phyloP scores from a whole-genome alignment of 2,113 vertebrate species.

The Spizaetus ornatus region DNA sequence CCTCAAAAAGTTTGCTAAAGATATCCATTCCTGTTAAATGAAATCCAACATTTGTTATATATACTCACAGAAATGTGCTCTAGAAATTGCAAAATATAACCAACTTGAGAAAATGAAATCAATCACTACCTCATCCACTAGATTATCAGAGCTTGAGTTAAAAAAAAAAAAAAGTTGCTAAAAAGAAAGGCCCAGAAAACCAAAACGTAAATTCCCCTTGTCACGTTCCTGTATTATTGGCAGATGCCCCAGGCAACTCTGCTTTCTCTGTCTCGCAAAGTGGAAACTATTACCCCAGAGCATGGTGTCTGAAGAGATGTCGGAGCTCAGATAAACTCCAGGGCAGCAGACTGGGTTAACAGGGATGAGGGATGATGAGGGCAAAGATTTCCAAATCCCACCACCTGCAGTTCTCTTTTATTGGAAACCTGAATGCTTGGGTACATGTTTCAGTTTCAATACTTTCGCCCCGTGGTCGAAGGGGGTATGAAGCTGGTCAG shows the following conservation, averaged over 20 bases:
- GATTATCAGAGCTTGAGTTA: not conserved
- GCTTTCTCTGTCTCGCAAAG: conserved; percentile 20
- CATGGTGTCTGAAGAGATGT: conserved; percentile 20
- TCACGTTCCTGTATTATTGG: not conserved
- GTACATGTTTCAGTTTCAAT: not conserved
- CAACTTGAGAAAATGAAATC: not conserved
- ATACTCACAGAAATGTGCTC: not conserved
- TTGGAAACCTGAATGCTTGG: not conserved
- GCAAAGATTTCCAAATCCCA: conserved; percentile 40
- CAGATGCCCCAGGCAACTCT: conserved; percentile 16
- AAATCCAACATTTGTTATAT: not conserved
- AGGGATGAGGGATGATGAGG: not conserved
- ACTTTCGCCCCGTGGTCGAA: conserved; percentile 13
- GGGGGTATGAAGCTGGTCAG: conserved; percentile 26
- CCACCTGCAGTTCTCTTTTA: not conserved
- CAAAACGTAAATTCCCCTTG: not conserved
- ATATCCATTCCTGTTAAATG: not conserved
- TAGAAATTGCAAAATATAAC: not conserved
- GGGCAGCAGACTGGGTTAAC: conserved; percentile 43
- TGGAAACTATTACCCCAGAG: conserved; percentile 55
- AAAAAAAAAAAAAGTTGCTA: not conserved
- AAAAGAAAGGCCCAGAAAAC: conserved; percentile 9
- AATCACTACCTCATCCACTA: not conserved
- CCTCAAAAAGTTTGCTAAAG: not conserved
- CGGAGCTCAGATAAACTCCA: conserved; percentile 40